Evolutionary conservation across 92 coral and sea anemone genomes (phyloP).

Genomic region (Muricea muricata): DNA sequence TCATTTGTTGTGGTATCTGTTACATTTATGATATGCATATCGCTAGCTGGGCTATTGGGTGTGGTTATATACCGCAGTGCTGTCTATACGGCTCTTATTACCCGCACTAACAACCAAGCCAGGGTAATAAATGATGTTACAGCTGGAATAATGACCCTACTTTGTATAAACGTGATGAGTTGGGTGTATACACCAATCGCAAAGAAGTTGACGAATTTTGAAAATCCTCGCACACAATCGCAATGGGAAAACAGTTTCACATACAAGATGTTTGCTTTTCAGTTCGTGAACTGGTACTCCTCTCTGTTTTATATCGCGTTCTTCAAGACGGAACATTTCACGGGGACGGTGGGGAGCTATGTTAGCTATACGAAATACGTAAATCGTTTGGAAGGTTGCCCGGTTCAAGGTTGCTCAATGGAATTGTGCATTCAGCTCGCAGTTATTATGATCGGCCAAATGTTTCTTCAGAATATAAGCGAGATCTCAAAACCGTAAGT

Average conservation of each 20-base stretch:
- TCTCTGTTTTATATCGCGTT: conserved; percentile 94
- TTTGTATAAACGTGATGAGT: conserved; percentile 74
- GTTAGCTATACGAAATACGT: conserved; percentile 44
- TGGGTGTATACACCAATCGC: conserved; percentile 81
- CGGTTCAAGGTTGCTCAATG: conserved; percentile 83
- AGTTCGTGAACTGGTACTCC: conserved; percentile 92
- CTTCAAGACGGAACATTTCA: conserved; percentile 81
- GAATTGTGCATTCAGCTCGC: conserved; percentile 90
- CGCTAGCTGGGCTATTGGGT: conserved; percentile 85
- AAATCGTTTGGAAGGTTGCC: conserved; percentile 85
- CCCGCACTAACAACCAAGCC: conserved; percentile 61
- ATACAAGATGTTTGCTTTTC: conserved; percentile 95
- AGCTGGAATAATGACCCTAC: conserved; percentile 88
- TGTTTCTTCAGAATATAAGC: conserved; percentile 80
- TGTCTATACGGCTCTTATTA: conserved; percentile 72
- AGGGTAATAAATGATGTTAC: conserved; percentile 82
- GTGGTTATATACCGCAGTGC: conserved; percentile 91
- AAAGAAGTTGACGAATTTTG: conserved; percentile 86
- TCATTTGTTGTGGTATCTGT: conserved; percentile 80
- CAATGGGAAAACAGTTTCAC: conserved; percentile 94
- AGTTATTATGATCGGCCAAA: conserved; percentile 93
- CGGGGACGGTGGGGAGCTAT: conserved; percentile 90
- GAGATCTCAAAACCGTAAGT: conserved; percentile 95
- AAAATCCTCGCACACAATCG: conserved; percentile 89
- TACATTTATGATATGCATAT: conserved; percentile 80